Evolutionary conservation across 2,797 vertebrate species (phyloP).

Genomic region (Holocentrus rufus): DNA sequence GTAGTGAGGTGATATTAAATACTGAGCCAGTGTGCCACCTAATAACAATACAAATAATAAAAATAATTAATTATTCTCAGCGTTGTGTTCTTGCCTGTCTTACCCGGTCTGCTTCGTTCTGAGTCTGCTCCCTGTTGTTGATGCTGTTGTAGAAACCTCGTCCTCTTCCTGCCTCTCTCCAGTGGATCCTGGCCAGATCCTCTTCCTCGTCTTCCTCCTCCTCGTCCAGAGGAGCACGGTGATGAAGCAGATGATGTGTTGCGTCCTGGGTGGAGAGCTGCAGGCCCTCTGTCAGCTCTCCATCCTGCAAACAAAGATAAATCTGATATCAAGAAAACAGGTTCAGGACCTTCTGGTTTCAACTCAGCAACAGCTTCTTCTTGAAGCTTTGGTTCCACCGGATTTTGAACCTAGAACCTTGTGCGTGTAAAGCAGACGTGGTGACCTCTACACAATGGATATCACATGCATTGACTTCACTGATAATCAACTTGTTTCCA

Average conservation of each 20-base stretch:
- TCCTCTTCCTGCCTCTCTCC: conserved; percentile 12
- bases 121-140: conserved; percentile 27
- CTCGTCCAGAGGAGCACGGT: conserved; percentile 58
- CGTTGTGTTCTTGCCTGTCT: not conserved
- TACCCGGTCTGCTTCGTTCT: conserved; percentile 54
- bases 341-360: too few relatives aligned
- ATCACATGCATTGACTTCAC: too few relatives aligned
- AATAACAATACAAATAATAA: too few relatives aligned
- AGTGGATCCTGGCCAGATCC: conserved; percentile 38
- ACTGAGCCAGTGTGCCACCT: too few relatives aligned
- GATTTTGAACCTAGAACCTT: too few relatives aligned
- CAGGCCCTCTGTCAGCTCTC: not conserved
- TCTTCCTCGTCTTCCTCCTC: conserved; percentile 54
- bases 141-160: not conserved
- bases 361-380: too few relatives aligned
- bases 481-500: too few relatives aligned
- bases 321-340: not conserved
- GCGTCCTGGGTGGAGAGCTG: conserved; percentile 65
- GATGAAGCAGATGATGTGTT: not conserved
- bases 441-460: too few relatives aligned
- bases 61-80: not conserved
- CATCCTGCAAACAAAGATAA: not conserved
- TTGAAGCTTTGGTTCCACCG: too few relatives aligned
- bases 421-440: too few relatives aligned
- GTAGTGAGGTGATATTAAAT: too few relatives aligned